Base-by-base conservation (phyloP, 2,113 vertebrate species). In the Rhadina sibilatrix region DNA sequence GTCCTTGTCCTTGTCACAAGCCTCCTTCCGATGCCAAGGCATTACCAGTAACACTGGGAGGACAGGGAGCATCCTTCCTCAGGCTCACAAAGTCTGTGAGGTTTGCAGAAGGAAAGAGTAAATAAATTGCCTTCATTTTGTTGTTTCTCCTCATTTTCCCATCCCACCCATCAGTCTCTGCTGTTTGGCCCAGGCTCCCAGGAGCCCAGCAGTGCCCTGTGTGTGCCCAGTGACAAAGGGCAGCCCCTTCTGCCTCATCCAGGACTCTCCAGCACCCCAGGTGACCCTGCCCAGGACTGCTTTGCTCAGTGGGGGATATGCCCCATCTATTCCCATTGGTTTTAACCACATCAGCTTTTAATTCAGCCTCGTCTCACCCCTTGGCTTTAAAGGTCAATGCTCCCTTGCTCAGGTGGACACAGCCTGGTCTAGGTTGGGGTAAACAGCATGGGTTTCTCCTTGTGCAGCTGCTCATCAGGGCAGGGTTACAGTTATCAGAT, bases 391-490 rank as follows among this genome's bases (percentile, higher is more conserved):
- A 64, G 53, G 35, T 22, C 6, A 1, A 8, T 52, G 75, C 38
- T 65, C 30, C 18, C 28, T 40, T 40, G 57, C n/a, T 72, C 54
- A 50, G 12, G 9, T 37, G 40, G 21, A 17, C 35, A 42, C 46
- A 85, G 14, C 21, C 63, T 61, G 49, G 22, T 42, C 38, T 23
- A 23, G 59, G 13, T 0, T 70, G 37, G 40, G 27, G 30, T 30
- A 7, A 44, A 42, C 79, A 82, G 52, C 0, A 0, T 1, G 5
- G 27, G 27, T 37, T 82, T 13, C 31, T 28, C 37, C 35, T 4
- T 2, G 3, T 35, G 37, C 71, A 79, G 47, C 47, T 93, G 61
- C n/a, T 61, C n/a, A 3, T 3, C 25, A 81, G 64, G 77, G 72
- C 57, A 80, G 42, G 28, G 44, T 4, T 63, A 81, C 30, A 70